These are phyloP conservation scores for Apocrypta bakeri DNA, from an alignment of 1,140 invertebrate species.

Conservation along the genomic window DNA sequence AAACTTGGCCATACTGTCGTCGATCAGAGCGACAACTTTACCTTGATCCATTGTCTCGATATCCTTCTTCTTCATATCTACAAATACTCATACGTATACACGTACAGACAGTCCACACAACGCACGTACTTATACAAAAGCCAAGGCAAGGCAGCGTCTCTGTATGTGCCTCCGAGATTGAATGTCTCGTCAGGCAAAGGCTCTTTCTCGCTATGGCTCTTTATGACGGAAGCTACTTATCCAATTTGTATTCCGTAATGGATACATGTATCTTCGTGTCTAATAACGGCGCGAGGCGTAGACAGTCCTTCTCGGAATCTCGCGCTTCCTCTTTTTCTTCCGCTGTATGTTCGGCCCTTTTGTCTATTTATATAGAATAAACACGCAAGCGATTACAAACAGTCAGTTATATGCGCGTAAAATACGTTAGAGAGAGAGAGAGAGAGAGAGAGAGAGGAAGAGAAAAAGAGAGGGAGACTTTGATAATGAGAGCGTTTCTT, in stretches of 20 bases:
- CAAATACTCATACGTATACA: no score
- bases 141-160: neutral
- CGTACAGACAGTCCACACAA: no score
- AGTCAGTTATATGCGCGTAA: neutral
- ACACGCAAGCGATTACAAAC: neutral
- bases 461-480: no score
- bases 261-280: constrained; percentile 21
- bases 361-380: neutral
- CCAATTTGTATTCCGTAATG: constrained; percentile 52
- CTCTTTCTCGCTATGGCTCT: neutral
- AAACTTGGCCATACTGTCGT: neutral
- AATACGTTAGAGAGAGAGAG: neutral
- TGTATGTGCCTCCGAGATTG: constrained; percentile 27
- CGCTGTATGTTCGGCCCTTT: neutral
- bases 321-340: neutral
- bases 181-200: neutral
- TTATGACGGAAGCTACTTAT: constrained; percentile 49
- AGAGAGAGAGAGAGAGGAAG: no score
- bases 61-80: neutral
- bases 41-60: constrained; percentile 15
- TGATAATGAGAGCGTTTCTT: no score
- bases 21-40: neutral
- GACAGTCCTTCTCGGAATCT: neutral
- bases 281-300: neutral
- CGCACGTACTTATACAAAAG: neutral